phyloP scores from a whole-genome alignment of 2,888 invertebrate genomes.

The Patella pellucida region DNA sequence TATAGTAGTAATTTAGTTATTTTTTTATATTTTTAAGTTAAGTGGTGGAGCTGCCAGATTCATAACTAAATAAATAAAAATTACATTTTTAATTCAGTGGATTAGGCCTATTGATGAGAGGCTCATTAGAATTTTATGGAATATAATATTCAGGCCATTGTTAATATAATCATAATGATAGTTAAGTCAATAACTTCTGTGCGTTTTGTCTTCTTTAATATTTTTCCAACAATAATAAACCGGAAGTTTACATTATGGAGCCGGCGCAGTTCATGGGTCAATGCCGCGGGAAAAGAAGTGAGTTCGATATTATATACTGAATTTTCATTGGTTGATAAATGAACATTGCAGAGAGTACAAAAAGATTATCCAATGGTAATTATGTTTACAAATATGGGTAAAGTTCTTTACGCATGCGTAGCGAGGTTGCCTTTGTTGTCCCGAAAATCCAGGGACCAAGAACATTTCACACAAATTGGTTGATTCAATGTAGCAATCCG shows the following conservation, averaged over 20 bases:
- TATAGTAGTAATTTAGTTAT: no score
- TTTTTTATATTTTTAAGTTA: no score
- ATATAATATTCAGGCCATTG: no score
- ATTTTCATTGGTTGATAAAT: slow-evolving; percentile 38
- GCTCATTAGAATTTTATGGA: no score
- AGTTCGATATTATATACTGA: slow-evolving; percentile 19
- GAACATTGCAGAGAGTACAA: slow-evolving; percentile 16
- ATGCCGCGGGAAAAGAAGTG: slow-evolving; percentile 37
- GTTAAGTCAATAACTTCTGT: no score
- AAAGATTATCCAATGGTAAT: slow-evolving; percentile 43
- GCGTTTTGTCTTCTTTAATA: no score
- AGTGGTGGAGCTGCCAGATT: no score
- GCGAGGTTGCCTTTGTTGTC: slow-evolving; percentile 44
- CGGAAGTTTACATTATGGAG: slow-evolving; percentile 47
- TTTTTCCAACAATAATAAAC: background rate
- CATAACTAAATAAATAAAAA: no score
- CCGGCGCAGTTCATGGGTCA: slow-evolving; percentile 38
- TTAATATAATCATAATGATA: no score
- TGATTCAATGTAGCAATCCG: background rate
- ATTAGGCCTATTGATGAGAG: no score
- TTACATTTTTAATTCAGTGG: no score
- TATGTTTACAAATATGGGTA: slow-evolving; percentile 23
- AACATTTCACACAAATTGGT: background rate
- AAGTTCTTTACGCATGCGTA: slow-evolving; percentile 49
- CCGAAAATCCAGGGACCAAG: slow-evolving; percentile 49